Evolutionary conservation across 30 jellyfish, hydroid and myxozoan genomes (phyloP).

Genomic region (Sanderia malayensis): DNA sequence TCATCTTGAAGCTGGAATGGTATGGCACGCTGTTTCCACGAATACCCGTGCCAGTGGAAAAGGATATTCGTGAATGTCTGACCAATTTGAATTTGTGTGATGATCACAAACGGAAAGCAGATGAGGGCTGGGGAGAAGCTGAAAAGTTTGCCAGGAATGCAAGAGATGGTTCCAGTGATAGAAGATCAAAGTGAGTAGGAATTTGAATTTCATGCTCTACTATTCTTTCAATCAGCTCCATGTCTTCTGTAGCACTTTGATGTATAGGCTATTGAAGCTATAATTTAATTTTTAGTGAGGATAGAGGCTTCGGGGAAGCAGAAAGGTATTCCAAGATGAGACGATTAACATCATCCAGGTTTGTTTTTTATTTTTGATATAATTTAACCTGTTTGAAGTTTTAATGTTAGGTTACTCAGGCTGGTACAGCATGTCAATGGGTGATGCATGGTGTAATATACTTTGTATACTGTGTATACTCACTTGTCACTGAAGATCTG

Average conservation of each 20-base stretch:
- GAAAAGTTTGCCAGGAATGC: slow-evolving; percentile 49
- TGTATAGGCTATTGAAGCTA: too few relatives aligned
- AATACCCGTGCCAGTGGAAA: slow-evolving; percentile 90
- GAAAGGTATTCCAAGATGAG: slow-evolving; percentile 52
- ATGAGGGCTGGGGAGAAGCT: slow-evolving; percentile 84
- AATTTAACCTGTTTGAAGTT: too few relatives aligned
- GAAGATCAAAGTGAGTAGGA: slow-evolving; percentile 46
- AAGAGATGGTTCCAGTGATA: slow-evolving; percentile 36
- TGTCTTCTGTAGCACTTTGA: too few relatives aligned
- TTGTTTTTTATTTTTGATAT: too few relatives aligned
- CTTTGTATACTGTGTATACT: too few relatives aligned
- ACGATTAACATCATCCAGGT: slow-evolving; percentile 7
- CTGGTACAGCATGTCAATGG: too few relatives aligned
- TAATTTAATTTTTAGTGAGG: slow-evolving; percentile 10
- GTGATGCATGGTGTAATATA: too few relatives aligned
- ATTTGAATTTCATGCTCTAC: too few relatives aligned
- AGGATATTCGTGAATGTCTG: slow-evolving; percentile 65
- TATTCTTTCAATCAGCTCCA: too few relatives aligned
- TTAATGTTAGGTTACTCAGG: too few relatives aligned
- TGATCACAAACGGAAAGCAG: slow-evolving; percentile 80
- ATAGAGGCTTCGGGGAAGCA: slow-evolving; percentile 59
- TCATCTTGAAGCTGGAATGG: slow-evolving; percentile 84
- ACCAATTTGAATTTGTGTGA: slow-evolving; percentile 65
- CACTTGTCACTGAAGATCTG: too few relatives aligned
- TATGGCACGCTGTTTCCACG: slow-evolving; percentile 95